These are phyloP conservation scores for Tethea ocularis DNA, from an alignment of 2,888 invertebrate genomes.

Conservation along the genomic window DNA sequence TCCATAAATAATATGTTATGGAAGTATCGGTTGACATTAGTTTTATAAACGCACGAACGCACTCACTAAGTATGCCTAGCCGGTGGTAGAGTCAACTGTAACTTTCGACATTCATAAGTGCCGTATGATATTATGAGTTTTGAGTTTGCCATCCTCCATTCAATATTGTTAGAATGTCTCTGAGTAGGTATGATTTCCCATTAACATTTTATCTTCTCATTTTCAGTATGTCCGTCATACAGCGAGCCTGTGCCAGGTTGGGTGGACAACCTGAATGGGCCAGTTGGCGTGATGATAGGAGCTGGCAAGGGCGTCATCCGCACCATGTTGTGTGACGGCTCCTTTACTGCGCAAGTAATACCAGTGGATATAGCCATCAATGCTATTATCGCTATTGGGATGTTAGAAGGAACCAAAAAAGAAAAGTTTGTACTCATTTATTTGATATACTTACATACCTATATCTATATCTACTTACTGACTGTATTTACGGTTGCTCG, in stretches of 20 bases:
- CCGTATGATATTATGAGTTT: too few relatives aligned
- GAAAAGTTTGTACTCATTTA: conserved; percentile 64
- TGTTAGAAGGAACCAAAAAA: conserved; percentile 83
- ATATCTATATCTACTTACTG: too few relatives aligned
- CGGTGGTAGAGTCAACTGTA: too few relatives aligned
- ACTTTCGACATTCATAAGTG: too few relatives aligned
- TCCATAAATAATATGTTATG: too few relatives aligned
- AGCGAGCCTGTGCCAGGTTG: conserved; percentile 91
- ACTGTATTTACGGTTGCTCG: too few relatives aligned
- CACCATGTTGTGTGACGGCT: conserved; percentile 90
- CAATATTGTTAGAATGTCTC: too few relatives aligned
- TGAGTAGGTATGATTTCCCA: background rate
- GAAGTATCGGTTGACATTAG: too few relatives aligned
- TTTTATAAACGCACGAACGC: too few relatives aligned
- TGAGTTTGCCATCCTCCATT: too few relatives aligned
- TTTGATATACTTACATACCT: too few relatives aligned
- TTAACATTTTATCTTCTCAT: background rate
- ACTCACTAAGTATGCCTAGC: too few relatives aligned
- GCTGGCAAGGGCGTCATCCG: conserved; percentile 94
- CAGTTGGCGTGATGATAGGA: conserved; percentile 91
- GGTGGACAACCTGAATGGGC: conserved; percentile 96
- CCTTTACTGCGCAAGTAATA: conserved; percentile 87
- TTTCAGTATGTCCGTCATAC: conserved; percentile 74
- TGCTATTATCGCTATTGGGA: conserved; percentile 88
- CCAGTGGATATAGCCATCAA: conserved; percentile 93